These are phyloP conservation scores for Empidonax alnorum DNA, from an alignment of 2,113 vertebrate species.

Conservation along the genomic window DNA sequence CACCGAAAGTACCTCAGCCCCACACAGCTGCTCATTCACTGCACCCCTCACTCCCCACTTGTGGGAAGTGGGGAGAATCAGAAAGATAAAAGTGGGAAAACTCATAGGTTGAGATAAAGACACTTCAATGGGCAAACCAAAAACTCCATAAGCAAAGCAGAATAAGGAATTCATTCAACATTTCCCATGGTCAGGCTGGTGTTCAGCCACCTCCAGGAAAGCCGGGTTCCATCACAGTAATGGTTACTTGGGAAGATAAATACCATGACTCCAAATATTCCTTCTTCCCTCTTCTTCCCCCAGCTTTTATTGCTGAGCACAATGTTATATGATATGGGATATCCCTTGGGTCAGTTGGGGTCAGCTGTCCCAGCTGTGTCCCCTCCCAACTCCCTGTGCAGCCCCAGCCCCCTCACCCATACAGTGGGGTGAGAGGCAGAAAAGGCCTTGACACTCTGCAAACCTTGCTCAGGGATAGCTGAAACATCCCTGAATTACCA, in stretches of 20 bases:
- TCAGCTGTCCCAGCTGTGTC: neutral
- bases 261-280: neutral
- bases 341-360: neutral
- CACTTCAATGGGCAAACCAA: neutral
- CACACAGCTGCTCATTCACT: fast-evolving
- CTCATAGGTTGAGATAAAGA: neutral
- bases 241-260: neutral
- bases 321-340: fast-evolving
- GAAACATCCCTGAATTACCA: neutral
- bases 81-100: neutral
- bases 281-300: neutral
- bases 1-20: neutral
- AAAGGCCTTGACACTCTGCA: neutral
- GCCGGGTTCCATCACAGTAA: fast-evolving
- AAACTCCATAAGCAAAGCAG: neutral
- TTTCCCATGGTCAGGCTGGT: neutral
- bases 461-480: neutral
- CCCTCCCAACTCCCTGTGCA: neutral
- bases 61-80: neutral
- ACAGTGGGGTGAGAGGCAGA: fast-evolving
- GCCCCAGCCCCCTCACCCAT: fast-evolving
- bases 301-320: neutral
- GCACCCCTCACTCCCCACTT: neutral
- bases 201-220: neutral
- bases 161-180: neutral